Evolutionary conservation across 2,888 invertebrate genomes (phyloP).

Genomic region (Tenthredo mesomela): DNA sequence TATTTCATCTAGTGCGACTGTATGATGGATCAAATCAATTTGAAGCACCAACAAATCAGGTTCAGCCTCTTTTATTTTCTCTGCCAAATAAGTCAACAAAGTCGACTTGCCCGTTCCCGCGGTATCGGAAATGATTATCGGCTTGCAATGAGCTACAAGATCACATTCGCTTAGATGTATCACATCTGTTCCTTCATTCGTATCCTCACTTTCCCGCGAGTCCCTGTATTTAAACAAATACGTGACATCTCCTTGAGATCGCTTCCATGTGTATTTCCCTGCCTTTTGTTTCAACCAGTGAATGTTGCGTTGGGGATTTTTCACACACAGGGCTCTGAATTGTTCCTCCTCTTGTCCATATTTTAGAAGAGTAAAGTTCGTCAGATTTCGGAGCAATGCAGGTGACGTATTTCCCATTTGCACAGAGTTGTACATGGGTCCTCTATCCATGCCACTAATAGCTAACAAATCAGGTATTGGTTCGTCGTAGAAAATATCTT

Average conservation of each 20-base stretch:
- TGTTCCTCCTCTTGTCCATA: background rate
- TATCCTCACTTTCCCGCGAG: background rate
- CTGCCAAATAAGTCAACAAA: too few species aligned
- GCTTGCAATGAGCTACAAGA: background rate
- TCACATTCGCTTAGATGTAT: background rate
- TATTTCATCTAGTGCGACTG: background rate
- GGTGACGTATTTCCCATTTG: background rate
- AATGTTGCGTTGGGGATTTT: background rate
- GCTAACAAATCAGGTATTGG: background rate
- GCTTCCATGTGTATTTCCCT: background rate
- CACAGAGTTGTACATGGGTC: background rate
- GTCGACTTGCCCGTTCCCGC: background rate
- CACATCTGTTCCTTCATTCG: too few species aligned
- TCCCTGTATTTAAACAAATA: background rate
- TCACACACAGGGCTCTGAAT: background rate
- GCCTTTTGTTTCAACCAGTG: background rate
- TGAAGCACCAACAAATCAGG: too few species aligned
- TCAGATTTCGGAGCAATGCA: background rate
- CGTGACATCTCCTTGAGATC: background rate
- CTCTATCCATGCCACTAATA: background rate
- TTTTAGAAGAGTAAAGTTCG: background rate
- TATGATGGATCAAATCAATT: too few species aligned
- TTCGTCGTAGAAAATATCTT: background rate
- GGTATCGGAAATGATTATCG: background rate
- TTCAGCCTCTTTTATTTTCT: too few species aligned